Evolutionary conservation across 2,113 vertebrate genomes (phyloP).

Genomic region (Rhabdornis inornatus): DNA sequence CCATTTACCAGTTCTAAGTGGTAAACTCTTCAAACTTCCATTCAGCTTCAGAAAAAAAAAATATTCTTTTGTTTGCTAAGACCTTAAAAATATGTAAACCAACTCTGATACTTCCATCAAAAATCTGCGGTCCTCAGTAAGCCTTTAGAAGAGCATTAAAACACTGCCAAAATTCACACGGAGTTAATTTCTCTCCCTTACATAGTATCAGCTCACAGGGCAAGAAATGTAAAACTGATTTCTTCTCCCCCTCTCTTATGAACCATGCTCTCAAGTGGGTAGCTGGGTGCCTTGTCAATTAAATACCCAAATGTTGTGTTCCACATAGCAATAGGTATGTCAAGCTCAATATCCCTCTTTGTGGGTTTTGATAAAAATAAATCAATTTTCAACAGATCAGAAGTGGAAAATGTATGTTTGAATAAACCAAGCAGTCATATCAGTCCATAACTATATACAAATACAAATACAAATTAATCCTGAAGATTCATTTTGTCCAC

Average conservation of each 20-base stretch:
- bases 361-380: background rate
- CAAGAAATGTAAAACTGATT: background rate
- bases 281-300: background rate
- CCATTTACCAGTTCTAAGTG: conserved; percentile 20
- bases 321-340: background rate
- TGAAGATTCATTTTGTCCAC: background rate
- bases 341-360: background rate
- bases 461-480: background rate
- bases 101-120: background rate
- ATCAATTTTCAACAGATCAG: background rate
- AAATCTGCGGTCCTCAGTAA: background rate
- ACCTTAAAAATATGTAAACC: background rate
- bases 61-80: background rate
- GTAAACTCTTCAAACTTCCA: conserved; percentile 40
- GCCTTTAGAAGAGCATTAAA: background rate
- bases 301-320: background rate
- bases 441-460: background rate
- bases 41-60: background rate
- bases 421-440: background rate
- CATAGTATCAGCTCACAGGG: background rate
- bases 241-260: background rate
- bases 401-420: background rate
- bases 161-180: background rate
- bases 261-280: background rate
- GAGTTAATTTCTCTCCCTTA: background rate